Evolutionary conservation across 1,140 invertebrate species (phyloP), one percentile per base, ranked within the genome.

Genomic region (Lerema accius): DNA sequence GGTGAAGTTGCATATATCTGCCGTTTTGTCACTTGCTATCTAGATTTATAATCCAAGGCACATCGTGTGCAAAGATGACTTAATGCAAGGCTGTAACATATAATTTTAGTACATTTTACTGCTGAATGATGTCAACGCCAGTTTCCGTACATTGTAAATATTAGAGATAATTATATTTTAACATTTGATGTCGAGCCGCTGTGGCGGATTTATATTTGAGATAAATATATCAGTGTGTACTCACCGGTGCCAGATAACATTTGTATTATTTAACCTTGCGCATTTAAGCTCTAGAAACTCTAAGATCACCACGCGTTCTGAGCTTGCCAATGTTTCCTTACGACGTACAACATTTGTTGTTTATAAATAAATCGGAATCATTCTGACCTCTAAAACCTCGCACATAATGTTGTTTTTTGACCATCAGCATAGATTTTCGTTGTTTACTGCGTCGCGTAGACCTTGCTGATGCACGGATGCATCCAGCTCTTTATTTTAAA

Each of bases 21-120:
- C n/a, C n/a, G n/a, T n/a, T 32, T 7, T 7, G 28, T 9, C 4
- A 4, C 4, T 32, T 23, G 19, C 19, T 23, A 9, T 32, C 28
- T 63, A 32, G 43, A 53, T 48, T 28, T 48, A 17, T 26, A 48
- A 48, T 32, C 4, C 28, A 32, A 32, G 28, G 9, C 28, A 32
- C 4, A 48, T 48, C 42, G 19, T 46, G 17, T 39, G 45, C 16
- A 48, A 35, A 26, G 46, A 58, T 63, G 65, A 63, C 58, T 68
- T 63, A 63, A 68, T 59, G 42, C 60, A 26, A 48, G 19, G 16
- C 3, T 48, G 45, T 26, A 48, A 48, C n/a, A 61, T 68, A 60
- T 76, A 71, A 76, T 70, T 76, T 66, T 71, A 65, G 68, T 35
- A 32, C 49, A 69, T 65, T 60, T 61, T 71, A 48, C 17, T 65